phyloP scores from a whole-genome alignment of 1,140 invertebrate species.

The Manduca sexta region DNA sequence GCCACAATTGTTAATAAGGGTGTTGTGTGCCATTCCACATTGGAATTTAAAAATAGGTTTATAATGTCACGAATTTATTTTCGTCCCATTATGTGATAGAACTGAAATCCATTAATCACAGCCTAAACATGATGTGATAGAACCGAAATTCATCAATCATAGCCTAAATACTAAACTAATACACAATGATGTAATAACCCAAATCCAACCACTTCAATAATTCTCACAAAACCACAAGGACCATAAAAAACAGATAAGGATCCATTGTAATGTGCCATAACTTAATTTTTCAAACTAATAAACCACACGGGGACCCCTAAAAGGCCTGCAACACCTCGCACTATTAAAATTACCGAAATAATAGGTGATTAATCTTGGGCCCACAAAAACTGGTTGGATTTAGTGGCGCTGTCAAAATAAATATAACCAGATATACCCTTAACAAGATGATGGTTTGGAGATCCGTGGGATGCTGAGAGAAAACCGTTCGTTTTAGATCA shows the following conservation, averaged over 20 bases:
- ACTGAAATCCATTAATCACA: no score
- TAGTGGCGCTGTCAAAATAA: slow-evolving; percentile 57
- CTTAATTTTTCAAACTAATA: no score
- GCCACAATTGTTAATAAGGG: no score
- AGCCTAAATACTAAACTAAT: no score
- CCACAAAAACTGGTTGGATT: slow-evolving; percentile 49
- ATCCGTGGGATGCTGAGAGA: not conserved
- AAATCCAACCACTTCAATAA: no score
- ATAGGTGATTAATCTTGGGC: slow-evolving; percentile 62
- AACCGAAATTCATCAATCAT: no score
- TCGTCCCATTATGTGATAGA: no score
- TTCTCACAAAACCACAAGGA: not conserved
- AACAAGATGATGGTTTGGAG: slow-evolving; percentile 21
- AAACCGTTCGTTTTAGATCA: not conserved
- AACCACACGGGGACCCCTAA: slow-evolving; percentile 12
- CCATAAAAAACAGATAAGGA: slow-evolving; percentile 4
- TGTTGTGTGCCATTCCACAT: no score
- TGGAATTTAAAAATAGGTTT: no score
- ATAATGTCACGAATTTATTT: no score
- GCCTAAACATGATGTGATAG: no score
- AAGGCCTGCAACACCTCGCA: slow-evolving; percentile 36
- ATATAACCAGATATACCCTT: slow-evolving; percentile 29
- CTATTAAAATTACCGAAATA: slow-evolving; percentile 65
- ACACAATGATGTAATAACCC: no score
- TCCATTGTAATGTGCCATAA: not conserved